Base-by-base conservation (phyloP, 2,888 invertebrate species). In the Venustoraphidia nigricollis region DNA sequence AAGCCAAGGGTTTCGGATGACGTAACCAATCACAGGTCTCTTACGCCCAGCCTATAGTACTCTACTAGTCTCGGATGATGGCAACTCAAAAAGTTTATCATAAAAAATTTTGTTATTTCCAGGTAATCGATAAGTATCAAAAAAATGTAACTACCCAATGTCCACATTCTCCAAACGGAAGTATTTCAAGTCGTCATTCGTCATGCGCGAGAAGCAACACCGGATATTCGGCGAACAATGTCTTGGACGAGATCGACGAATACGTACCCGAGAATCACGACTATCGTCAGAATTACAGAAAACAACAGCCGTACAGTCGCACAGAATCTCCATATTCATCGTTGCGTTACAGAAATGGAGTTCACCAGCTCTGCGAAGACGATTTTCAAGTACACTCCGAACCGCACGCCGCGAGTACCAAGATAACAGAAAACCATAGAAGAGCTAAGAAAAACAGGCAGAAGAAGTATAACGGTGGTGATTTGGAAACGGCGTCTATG, bases 111-210 rank as follows among this genome's bases (percentile, higher is more conserved):
- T 45, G 38, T 45, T 48, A 49, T 52, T 48, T 63, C 1, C 66
- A 81, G 81, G 80, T 80, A 54, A 77, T 81, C 56, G 77, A 76
- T 59, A 73, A 73, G 53, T 78, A 74, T 59, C 81, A 81, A 66
- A 72, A 72, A 46, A 75, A 76, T 58, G 27, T 27, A 27, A 6
- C 27, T 27, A 67, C 66, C 52, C 70, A 70, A 13, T 72, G 64
- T 51, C 56, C 62, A 13, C 61, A 63, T 8, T 61, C 61, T 9
- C 54, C 60, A n/a, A 27, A 27, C 27, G 59, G 58, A 14, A 64
- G 65, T 50, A 54, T 58, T 11, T 62, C 60, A 13, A 65, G 64
- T 54, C 54, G 59, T 43, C 50, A 56, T 53, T 65, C 58, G 53
- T 62, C 64, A 44, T 59, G 59, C 36, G 55, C 54, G 54, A 57